These are phyloP conservation scores for Lacanobia oleracea DNA, from an alignment of 2,888 invertebrate genomes.

Conservation along the genomic window DNA sequence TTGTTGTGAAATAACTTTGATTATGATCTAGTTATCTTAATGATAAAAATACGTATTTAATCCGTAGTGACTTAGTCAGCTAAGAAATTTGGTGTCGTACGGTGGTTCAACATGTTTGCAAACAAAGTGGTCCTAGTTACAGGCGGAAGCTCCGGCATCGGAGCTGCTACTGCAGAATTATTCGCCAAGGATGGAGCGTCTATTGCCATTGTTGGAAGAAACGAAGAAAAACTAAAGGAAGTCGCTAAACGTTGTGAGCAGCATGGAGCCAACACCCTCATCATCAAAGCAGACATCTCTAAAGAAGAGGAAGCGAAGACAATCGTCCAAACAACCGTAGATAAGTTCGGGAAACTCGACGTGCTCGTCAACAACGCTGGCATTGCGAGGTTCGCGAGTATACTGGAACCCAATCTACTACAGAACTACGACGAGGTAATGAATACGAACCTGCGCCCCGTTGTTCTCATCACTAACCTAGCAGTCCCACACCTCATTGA, in stretches of 20 bases:
- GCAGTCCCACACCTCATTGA: constrained; percentile 66
- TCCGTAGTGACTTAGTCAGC: neutral
- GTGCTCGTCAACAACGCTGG: constrained; percentile 44
- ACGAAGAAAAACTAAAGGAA: constrained; percentile 53
- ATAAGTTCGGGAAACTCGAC: constrained; percentile 34
- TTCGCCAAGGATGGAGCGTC: constrained; percentile 58
- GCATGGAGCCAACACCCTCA: neutral
- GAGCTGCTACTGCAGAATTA: constrained; percentile 57
- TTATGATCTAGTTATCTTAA: neutral
- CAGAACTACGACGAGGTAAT: constrained; percentile 65
- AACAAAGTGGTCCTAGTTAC: constrained; percentile 73
- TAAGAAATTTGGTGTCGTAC: neutral
- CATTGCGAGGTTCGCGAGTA: constrained; percentile 7
- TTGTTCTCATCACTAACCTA: constrained; percentile 61
- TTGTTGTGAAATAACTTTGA: no score
- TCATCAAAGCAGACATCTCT: constrained; percentile 44
- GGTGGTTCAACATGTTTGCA: constrained; percentile 66
- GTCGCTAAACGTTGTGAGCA: constrained; percentile 34
- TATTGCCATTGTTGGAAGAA: constrained; percentile 64
- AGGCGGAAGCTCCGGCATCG: constrained; percentile 79
- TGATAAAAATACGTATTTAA: no score
- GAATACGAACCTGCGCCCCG: constrained; percentile 67
- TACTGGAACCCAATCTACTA: constrained; percentile 52
- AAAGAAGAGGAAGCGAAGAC: constrained; percentile 49
- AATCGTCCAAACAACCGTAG: constrained; percentile 30